Conservation (phyloP, 2,113 vertebrate genomes). For the Pavo muticus region DNA sequence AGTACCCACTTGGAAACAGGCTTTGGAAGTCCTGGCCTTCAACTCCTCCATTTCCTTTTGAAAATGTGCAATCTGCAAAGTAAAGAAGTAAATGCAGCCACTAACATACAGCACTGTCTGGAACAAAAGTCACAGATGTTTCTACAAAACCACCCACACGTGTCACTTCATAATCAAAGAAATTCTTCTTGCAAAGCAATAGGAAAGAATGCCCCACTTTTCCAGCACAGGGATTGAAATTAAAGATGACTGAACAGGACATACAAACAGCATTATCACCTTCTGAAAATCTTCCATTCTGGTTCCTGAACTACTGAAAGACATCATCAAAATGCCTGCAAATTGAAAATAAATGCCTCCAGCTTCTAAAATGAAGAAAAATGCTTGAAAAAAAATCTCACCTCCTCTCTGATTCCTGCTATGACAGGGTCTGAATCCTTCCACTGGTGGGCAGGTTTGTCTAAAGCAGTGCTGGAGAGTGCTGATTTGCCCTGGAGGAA, state of each 20-base stretch:
- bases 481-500: constrained; percentile 67
- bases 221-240: neutral
- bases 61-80: constrained; percentile 90
- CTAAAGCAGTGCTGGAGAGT: constrained; percentile 58
- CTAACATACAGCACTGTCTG: neutral
- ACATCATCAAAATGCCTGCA: neutral
- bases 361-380: neutral
- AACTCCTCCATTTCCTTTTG: constrained; percentile 95
- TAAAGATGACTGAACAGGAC: neutral
- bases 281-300: neutral
- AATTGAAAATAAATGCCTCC: neutral
- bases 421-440: constrained; percentile 92
- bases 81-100: neutral
- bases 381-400: constrained; percentile 49
- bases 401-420: constrained; percentile 93
- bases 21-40: constrained; percentile 83
- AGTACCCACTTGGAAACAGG: constrained; percentile 88
- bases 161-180: neutral
- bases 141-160: neutral
- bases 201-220: neutral
- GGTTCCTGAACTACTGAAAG: neutral
- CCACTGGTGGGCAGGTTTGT: constrained; percentile 87
- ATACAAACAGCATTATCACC: neutral
- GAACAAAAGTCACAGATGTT: neutral
- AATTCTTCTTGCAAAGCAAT: neutral